Conservation (phyloP, 1,140 invertebrate species). For the Phthorimaea operculella region DNA sequence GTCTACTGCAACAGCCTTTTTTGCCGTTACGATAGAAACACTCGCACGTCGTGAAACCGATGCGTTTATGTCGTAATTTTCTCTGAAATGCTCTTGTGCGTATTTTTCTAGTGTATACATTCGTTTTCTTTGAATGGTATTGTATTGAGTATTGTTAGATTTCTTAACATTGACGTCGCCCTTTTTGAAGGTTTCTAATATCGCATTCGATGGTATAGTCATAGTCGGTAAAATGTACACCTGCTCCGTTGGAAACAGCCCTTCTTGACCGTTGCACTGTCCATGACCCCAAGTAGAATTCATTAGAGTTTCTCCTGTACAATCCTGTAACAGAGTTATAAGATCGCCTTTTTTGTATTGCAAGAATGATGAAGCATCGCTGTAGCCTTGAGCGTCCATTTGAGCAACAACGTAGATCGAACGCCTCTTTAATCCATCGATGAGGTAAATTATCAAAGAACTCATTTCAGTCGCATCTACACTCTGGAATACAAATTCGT, state of each 20-base stretch:
- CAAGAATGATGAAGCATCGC: constrained; percentile 70
- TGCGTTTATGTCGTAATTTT: constrained; percentile 44
- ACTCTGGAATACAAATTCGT: constrained; percentile 92
- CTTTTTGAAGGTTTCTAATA: constrained; percentile 71
- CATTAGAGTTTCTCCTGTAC: constrained; percentile 79
- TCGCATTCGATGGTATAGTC: constrained; percentile 74
- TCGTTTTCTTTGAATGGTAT: constrained; percentile 71
- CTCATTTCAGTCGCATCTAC: constrained; percentile 89
- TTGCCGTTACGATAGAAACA: constrained; percentile 68
- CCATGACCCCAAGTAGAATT: constrained; percentile 81
- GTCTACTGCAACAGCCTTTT: constrained; percentile 71
- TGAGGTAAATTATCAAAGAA: constrained; percentile 84
- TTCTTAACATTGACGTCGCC: constrained; percentile 63
- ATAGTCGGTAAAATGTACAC: constrained; percentile 90
- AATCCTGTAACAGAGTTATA: constrained; percentile 81
- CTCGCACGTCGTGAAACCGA: constrained; percentile 74
- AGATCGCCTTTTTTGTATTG: constrained; percentile 85
- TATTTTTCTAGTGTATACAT: constrained; percentile 86
- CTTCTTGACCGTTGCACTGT: constrained; percentile 74
- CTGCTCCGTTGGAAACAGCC: constrained; percentile 88
- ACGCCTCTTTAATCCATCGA: constrained; percentile 87
- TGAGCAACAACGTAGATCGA: constrained; percentile 86
- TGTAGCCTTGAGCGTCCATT: constrained; percentile 71
- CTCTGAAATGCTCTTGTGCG: constrained; percentile 84
- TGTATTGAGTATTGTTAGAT: constrained; percentile 52